Percentiles rank a stretch among this genome's conserved stretches.
Evolutionary conservation across 2,113 vertebrate genomes (phyloP).

Genomic region (Scartelaos histophorus): DNA sequence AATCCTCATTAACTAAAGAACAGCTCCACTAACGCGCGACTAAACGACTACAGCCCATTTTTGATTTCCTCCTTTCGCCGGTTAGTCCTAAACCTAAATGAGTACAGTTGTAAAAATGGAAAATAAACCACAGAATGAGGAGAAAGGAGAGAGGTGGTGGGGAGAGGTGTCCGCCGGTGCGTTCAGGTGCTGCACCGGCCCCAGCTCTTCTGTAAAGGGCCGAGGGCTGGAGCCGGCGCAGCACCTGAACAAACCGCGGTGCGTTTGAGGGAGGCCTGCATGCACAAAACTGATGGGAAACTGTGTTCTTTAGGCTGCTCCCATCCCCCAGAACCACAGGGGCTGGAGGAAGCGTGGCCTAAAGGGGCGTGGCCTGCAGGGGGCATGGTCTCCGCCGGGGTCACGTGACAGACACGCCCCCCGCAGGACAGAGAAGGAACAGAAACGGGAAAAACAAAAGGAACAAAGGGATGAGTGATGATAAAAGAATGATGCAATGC

Average conservation of each 20-base stretch:
- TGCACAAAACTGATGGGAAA: conserved; percentile 99
- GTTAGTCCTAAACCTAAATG: conserved; percentile 21
- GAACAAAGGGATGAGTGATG: conserved; percentile 68
- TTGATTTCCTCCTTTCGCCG: not conserved
- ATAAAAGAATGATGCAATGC: conserved; percentile 19
- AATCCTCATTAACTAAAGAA: no score
- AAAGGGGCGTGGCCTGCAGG: conserved; percentile 68
- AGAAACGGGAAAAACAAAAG: conserved; percentile 57
- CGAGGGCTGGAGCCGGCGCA: conserved; percentile 71
- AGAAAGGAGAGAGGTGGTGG: conserved; percentile 9
- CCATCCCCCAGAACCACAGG: conserved; percentile 17
- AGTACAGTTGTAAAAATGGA: not conserved
- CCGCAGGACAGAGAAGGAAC: conserved; percentile 19
- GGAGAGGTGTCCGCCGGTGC: conserved; percentile 39
- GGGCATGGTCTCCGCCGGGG: not conserved
- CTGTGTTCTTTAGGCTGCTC: conserved; percentile 87
- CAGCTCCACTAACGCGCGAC: no score
- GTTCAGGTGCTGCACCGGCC: conserved; percentile 72
- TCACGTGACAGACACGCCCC: conserved; percentile 65
- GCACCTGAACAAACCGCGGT: conserved; percentile 61
- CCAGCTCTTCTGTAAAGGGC: conserved; percentile 55
- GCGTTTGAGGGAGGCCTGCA: conserved; percentile 69
- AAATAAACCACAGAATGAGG: conserved; percentile 13
- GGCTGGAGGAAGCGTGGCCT: conserved; percentile 80
- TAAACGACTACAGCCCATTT: no score